Conservation (phyloP, 92 coral and sea anemone species). For the Zoanthus sociatus region DNA sequence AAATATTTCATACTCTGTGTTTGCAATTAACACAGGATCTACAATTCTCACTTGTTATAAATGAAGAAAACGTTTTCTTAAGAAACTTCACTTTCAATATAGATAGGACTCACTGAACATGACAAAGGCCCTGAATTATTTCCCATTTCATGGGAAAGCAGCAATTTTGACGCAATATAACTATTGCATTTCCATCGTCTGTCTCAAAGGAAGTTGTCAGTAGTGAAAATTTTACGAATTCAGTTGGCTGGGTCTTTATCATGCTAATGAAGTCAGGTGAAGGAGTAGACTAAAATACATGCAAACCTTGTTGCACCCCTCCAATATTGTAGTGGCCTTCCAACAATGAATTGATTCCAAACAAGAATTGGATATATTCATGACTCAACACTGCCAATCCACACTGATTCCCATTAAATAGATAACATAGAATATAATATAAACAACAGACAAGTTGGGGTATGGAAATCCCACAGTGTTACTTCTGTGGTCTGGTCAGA, state of each 20-base stretch:
- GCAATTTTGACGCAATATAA: conserved; percentile 25
- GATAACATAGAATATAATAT: conserved; percentile 24
- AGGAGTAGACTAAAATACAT: background rate
- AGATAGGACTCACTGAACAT: conserved; percentile 18
- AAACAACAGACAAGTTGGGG: conserved; percentile 53
- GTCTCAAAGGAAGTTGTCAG: conserved; percentile 29
- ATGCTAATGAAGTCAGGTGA: conserved; percentile 28
- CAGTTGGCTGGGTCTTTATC: conserved; percentile 36
- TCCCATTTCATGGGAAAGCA: conserved; percentile 47
- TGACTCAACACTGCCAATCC: conserved; percentile 40
- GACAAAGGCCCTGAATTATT: background rate
- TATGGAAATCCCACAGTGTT: conserved; percentile 36
- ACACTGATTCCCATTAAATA: conserved; percentile 40
- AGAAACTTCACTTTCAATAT: conserved; percentile 9
- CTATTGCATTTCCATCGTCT: conserved; percentile 8
- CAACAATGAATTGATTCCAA: conserved; percentile 24
- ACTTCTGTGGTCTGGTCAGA: conserved; percentile 3
- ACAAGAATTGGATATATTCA: conserved; percentile 30
- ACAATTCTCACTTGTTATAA: no score
- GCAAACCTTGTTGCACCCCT: conserved; percentile 35
- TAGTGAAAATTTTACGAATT: conserved; percentile 17
- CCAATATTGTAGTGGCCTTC: background rate
- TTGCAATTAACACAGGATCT: no score
- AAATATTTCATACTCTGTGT: background rate
- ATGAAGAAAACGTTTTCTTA: background rate